These are phyloP conservation scores for Scolopax rusticola DNA, from an alignment of 2,797 vertebrate genomes.

Conservation along the genomic window DNA sequence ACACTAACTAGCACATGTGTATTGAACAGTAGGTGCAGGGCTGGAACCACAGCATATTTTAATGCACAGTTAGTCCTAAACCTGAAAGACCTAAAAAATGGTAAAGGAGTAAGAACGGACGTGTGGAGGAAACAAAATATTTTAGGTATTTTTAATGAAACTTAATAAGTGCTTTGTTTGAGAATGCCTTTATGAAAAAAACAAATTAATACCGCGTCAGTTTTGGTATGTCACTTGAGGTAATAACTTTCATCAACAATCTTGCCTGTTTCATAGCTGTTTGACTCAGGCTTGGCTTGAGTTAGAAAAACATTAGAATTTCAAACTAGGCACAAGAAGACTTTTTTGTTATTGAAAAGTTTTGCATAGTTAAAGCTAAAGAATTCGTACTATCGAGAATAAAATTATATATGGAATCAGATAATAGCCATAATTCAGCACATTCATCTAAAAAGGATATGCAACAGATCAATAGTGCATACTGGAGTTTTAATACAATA, in stretches of 20 bases:
- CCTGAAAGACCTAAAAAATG: neutral
- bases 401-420: neutral
- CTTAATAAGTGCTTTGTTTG: neutral
- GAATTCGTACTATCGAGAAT: neutral
- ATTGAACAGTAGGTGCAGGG: neutral
- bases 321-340: neutral
- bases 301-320: neutral
- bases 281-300: neutral
- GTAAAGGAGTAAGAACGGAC: neutral
- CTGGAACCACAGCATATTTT: neutral
- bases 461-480: neutral
- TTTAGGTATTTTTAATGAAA: neutral
- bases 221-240: neutral
- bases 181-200: neutral
- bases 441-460: neutral
- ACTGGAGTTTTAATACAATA: neutral
- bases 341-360: neutral
- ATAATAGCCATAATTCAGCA: neutral
- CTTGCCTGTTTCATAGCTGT: neutral
- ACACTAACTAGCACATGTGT: neutral
- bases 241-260: neutral
- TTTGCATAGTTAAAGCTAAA: neutral
- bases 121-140: neutral
- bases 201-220: neutral
- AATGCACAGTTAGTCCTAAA: neutral